Base-by-base conservation (phyloP, 2,113 vertebrate species). In the Pithys albifrons region DNA sequence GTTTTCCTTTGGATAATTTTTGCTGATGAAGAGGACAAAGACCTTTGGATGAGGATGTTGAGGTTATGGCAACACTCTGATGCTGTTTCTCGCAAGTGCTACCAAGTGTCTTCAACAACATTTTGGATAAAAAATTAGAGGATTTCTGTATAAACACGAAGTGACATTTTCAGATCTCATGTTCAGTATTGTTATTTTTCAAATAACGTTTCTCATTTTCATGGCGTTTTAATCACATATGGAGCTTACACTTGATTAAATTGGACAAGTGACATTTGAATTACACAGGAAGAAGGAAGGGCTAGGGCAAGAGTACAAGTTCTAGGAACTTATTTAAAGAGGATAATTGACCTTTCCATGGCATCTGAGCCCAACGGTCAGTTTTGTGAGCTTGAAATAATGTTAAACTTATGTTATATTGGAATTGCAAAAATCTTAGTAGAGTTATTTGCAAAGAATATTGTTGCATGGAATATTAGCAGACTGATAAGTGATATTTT, bases 201-300 rank as follows among this genome's bases (percentile, higher is more conserved):
- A 91, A 67, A 70, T 25, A 82, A 39, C 28, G 29, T 77, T 87
- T 77, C 67, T 91, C 24, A 48, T 90, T 95, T 88, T 91, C 74
- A 64, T 69, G 73, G 46, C 5, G 3, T 80, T 91, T 82, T 76
- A 86, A 81, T 95, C n/a, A 3, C 61, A 29, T 66, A 49, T 61
- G 45, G 80, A 65, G 31, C 37, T 80, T 74, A 25, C 31, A 27
- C 87, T 81, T 81, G 73, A 91, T 96, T 93, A 87, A 92, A 87
- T 82, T 37, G 72, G 85, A 81, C 73, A 57, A 61, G 73, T 84
- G 79, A 93, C 86, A 87, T 94, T 96, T 97, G 85, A 95, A 86
- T 90, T 62, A 27, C 76, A 39, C 19, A 45, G 81, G 90, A 81
- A 46, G 90, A 91, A 46, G 55, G 58, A 54, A 16, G 52, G 35